Evolutionary conservation across 2,797 vertebrate genomes (phyloP), one percentile per base, ranked within the genome.

Genomic region (Argyrosomus regius): DNA sequence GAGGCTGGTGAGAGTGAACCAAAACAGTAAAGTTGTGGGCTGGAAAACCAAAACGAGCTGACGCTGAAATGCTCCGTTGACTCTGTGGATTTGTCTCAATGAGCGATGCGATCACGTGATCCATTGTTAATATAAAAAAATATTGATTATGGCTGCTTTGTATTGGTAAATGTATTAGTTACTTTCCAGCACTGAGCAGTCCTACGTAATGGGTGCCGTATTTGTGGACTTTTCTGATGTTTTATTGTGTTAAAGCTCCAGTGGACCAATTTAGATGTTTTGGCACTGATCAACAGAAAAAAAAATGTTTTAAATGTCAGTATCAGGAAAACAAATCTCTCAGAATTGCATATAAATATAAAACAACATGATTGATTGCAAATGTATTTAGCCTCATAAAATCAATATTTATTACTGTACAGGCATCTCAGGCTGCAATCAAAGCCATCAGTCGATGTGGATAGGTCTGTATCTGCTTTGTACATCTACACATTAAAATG

Each of bases 351-450:
- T 56, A 39, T 31, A 83, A 24, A 26, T 43, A n/a, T 41, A 24
- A 52, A 24, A 53, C 22, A 65, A 69, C 56, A 67, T 48, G 17
- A 70, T 11, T 80, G 70, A 64, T 61, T 49, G 49, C 41, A 28
- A 53, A 63, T 28, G 22, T 58, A 46, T 66, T 64, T 10, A 50
- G 17, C 41, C 57, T 59, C 39, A 60, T 68, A 41, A 63, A 78
- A 65, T 74, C 77, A 64, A 39, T 66, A 66, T 65, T 50, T 82
- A 76, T 64, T 65, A 39, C 13, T 65, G 20, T 81, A 59, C 28
- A 26, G 39, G 50, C 35, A 80, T 59, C 56, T 77, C 28, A 6
- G 69, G 45, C 56, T 52, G 39, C 39, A 75, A 60, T 48, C 31
- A 31, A 65, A 68, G 50, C 59, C 17, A 52, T 53, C 13, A 48